phyloP scores from a whole-genome alignment of 2,113 vertebrate genomes.

The Empidonax alnorum region DNA sequence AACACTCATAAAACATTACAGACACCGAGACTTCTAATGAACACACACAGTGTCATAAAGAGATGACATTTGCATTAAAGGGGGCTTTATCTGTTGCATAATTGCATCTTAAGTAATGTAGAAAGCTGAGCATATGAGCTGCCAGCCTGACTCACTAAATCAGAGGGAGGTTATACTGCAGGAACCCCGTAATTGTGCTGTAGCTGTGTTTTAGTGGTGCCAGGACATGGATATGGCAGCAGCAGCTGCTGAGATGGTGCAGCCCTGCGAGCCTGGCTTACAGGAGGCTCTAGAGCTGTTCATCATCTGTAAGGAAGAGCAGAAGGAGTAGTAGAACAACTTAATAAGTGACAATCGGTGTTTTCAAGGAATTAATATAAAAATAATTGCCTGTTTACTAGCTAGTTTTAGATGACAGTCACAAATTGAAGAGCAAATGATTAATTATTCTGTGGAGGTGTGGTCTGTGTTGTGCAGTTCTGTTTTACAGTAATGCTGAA shows the following conservation, averaged over 20 bases:
- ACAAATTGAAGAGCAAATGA: background rate
- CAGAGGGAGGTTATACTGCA: background rate
- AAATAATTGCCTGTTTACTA: background rate
- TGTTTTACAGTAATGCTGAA: background rate
- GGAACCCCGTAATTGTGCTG: background rate
- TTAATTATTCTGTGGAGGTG: background rate
- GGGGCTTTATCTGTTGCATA: background rate
- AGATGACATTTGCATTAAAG: slow-evolving; percentile 26
- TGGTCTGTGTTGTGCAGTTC: background rate
- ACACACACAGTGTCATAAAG: background rate
- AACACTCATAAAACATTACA: slow-evolving; percentile 8
- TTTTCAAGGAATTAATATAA: background rate
- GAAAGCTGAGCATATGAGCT: slow-evolving; percentile 1
- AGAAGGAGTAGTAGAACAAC: background rate
- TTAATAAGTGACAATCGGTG: background rate
- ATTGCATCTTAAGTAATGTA: background rate
- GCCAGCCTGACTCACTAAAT: slow-evolving; percentile 1
- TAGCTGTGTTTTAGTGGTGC: background rate
- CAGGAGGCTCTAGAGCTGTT: background rate
- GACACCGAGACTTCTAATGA: slow-evolving; percentile 4
- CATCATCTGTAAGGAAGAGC: background rate
- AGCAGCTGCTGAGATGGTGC: background rate
- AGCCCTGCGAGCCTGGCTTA: background rate
- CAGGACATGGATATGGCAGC: background rate
- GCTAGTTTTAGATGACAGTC: background rate